Base-by-base conservation (phyloP, 2,113 vertebrate species). In the Dissostichus mawsoni region DNA sequence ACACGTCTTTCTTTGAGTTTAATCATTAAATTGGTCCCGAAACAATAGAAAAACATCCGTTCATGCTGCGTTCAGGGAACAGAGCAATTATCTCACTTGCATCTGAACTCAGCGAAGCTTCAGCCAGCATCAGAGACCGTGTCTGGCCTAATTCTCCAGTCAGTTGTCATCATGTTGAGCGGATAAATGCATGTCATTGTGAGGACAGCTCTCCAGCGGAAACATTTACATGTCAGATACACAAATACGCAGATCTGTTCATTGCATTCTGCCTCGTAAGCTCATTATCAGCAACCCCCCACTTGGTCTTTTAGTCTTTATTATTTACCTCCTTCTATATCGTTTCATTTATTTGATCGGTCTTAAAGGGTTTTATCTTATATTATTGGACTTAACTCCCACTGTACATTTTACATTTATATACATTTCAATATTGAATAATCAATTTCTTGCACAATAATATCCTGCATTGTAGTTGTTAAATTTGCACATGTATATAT, bases 161-260 rank as follows among this genome's bases (percentile, higher is more conserved):
- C 70, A 69, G 58, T 58, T 69, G 65, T 81, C 53, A 50, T 78
- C 69, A 41, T 52, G 69, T 58, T 48, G 76, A 82, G 69, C 17
- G 67, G 74, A 82, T 82, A 78, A 90, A 92, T 83, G 72, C 88
- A 83, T 89, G 88, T 85, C 88, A 82, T 69, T 87, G 76, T 90
- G 88, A 89, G 77, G 88, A 93, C 85, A 82, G 71, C 64, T 87
- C 74, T 85, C 68, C 82, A 77, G 56, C 17, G 8, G 52, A 62
- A 83, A 69, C 45, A 61, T 18, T 76, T 58, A 58, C 88, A 83
- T 70, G 78, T 86, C 90, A 69, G 68, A 74, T 82, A 74, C 80
- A 89, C 84, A 90, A 92, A 91, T 70, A 90, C 81, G 59, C 75
- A 74, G 76, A 82, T 74, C 55, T 70, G 74, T 29, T 79, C 72